Evolutionary conservation across 2,797 vertebrate species (phyloP), one percentile per base, ranked within the genome.

Genomic region (Sphenodon punctatus): DNA sequence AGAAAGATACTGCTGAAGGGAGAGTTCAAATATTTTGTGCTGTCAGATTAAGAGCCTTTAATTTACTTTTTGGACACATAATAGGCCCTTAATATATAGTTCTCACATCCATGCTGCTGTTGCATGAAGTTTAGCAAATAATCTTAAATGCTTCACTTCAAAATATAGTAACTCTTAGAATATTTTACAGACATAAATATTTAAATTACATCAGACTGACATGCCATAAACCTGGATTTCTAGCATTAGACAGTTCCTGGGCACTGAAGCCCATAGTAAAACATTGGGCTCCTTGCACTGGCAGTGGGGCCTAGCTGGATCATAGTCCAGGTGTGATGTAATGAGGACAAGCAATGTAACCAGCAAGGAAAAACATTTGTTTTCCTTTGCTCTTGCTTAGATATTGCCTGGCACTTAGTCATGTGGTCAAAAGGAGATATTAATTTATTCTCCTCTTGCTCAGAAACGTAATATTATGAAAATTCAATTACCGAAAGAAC

Each of bases 11-110:
- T 77, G 45, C 59, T 41, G 65, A 67, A 59, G 32, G 3, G 58
- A 51, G 36, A 55, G 30, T 55, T 91, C 82, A 65, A 84, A 65
- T 32, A 9, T 74, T 86, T 80, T 68, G 74, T 42, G 74, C 4
- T 2, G 53, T 34, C 32, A 78, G 55, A 49, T 55, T 63, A 36
- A 41, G 67, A 77, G 13, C 2, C 65, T 89, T 87, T 73, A 49
- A 82, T 38, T 68, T 82, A n/a, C 5, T 10, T 51, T 76, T 80
- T 60, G 67, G 30, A 61, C 45, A 34, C n/a, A 34, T 19, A 78
- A 63, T 58, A n/a, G 32, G 30, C 87, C 46, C 41, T 77, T 66
- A 68, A 60, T 43, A 53, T 19, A 38, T 48, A 58, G 17, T 76
- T 85, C 64, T 83, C 63, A 20, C 1, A 5, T 43, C 69, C 82